A percentile compares a stretch with the other conserved stretches of the same genome.
Evolutionary conservation across 2,888 invertebrate species (phyloP).

Genomic region (Homarus gammarus): DNA sequence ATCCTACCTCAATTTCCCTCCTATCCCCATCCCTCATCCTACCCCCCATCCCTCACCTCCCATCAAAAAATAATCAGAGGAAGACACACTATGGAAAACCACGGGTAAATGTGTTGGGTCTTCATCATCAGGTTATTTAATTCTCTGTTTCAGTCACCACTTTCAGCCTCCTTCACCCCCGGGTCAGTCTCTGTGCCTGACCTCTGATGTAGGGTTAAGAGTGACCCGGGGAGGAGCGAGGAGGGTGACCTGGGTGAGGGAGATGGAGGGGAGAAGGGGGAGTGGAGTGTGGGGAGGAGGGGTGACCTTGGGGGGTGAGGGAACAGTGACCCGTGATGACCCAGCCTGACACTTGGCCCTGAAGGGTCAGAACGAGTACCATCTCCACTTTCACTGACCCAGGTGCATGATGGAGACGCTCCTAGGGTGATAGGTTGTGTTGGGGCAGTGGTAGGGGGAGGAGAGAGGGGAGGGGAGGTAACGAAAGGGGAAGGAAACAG

Average conservation of each 20-base stretch:
- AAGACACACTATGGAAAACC: no score
- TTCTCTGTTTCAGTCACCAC: not conserved
- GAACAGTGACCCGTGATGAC: conserved; percentile 23
- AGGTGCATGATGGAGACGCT: no score
- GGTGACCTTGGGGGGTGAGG: conserved; percentile 35
- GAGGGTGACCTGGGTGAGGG: not conserved
- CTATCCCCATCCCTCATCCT: no score
- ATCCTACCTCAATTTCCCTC: no score
- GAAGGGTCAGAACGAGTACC: no score
- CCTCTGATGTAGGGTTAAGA: not conserved
- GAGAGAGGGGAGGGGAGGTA: no score
- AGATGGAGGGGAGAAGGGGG: not conserved
- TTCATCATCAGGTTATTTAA: not conserved
- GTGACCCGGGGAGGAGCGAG: not conserved
- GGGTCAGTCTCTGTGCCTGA: no score
- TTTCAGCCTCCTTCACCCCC: not conserved
- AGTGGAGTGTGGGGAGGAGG: not conserved
- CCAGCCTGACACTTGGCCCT: conserved; percentile 7
- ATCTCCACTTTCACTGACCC: not conserved
- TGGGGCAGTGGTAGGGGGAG: no score
- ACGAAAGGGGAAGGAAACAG: no score
- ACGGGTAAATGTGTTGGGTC: no score
- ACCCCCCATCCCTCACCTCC: no score
- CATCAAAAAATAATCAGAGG: no score
- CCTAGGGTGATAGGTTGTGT: not conserved